Percentiles rank a stretch among this genome's conserved stretches.
Conservation (phyloP, 2,888 invertebrate genomes). For the Eupithecia subumbrata region DNA sequence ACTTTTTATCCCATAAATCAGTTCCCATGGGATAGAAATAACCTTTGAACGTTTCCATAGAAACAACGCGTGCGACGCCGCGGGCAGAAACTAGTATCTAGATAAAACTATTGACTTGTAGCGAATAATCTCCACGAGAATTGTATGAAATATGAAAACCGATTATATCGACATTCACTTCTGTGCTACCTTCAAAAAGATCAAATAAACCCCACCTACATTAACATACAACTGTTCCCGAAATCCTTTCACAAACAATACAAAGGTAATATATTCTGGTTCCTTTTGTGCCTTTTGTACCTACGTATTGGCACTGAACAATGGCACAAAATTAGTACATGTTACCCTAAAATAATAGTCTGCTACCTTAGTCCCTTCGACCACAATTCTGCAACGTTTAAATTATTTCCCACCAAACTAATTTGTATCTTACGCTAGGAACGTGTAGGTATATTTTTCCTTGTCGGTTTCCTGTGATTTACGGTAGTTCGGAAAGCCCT, state of each 20-base stretch:
- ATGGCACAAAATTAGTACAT: constrained; percentile 66
- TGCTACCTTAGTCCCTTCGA: constrained; percentile 58
- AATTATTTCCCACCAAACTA: constrained; percentile 59
- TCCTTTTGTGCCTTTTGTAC: constrained; percentile 39
- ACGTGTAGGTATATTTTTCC: constrained; percentile 54
- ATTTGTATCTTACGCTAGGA: constrained; percentile 51
- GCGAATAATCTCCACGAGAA: background rate
- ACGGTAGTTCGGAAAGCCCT: constrained; percentile 67
- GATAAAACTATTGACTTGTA: background rate
- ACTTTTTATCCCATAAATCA: too few species aligned
- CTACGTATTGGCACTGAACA: constrained; percentile 50
- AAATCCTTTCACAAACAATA: constrained; percentile 41
- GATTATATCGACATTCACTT: background rate
- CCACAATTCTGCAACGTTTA: constrained; percentile 69
- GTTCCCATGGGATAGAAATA: too few species aligned
- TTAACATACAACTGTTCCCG: constrained; percentile 29
- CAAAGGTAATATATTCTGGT: constrained; percentile 41
- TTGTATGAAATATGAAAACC: background rate
- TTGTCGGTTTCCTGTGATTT: constrained; percentile 58
- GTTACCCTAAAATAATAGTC: constrained; percentile 68
- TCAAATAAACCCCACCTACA: constrained; percentile 24
- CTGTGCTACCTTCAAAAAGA: constrained; percentile 11
- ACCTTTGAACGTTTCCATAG: too few species aligned
- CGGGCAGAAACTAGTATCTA: too few species aligned
- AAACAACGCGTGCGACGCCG: too few species aligned